Conservation (phyloP, 2,888 invertebrate species). For the Troides aeacus region DNA sequence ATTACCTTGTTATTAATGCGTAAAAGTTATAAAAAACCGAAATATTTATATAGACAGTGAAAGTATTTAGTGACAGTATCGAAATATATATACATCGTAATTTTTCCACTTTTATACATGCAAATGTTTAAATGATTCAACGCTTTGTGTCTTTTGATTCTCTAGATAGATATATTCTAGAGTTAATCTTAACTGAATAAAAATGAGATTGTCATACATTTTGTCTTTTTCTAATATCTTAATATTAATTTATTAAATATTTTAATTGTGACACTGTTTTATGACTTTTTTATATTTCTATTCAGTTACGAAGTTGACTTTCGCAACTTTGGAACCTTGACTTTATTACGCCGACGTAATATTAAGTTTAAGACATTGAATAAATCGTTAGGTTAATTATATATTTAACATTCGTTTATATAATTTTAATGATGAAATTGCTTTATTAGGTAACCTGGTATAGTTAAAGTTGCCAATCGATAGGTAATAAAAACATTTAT, state of each 20-base stretch:
- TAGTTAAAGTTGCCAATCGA: background rate
- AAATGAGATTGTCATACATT: background rate
- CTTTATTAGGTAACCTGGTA: too few relatives aligned
- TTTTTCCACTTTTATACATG: background rate
- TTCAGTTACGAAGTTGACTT: conserved; percentile 1
- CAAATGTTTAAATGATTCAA: background rate
- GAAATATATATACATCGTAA: background rate
- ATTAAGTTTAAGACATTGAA: background rate
- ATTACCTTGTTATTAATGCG: background rate
- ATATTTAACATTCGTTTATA: background rate
- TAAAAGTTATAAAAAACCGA: background rate
- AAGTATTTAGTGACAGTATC: conserved; percentile 13
- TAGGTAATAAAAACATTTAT: background rate
- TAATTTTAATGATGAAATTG: background rate
- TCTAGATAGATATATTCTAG: background rate
- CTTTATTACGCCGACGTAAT: background rate
- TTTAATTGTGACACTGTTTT: background rate
- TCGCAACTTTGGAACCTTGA: conserved; percentile 1
- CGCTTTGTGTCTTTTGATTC: background rate
- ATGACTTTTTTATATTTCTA: background rate
- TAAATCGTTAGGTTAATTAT: background rate
- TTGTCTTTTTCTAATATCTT: background rate
- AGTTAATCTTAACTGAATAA: background rate
- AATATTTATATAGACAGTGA: conserved; percentile 7
- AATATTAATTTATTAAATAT: background rate